phyloP scores from a whole-genome alignment of 2,888 invertebrate species.

The Stramonita haemastoma region DNA sequence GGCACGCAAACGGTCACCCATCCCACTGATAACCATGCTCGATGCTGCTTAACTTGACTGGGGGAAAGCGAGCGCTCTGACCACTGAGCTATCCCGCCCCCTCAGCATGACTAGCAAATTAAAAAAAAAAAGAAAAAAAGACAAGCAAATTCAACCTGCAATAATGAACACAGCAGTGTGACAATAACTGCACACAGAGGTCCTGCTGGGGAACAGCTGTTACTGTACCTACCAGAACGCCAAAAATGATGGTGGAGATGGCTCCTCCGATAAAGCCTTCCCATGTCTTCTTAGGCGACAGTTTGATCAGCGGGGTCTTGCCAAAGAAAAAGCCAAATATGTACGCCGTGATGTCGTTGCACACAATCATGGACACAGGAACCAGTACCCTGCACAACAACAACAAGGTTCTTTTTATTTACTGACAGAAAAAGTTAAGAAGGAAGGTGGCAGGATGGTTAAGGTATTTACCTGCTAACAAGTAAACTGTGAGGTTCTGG shows the following conservation, averaged over 20 bases:
- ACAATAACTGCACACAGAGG: too few relatives aligned
- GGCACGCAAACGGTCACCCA: too few relatives aligned
- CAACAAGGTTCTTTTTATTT: not conserved
- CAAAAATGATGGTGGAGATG: slow-evolving; percentile 94
- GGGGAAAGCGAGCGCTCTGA: too few relatives aligned
- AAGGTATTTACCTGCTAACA: too few relatives aligned
- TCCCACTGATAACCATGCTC: too few relatives aligned
- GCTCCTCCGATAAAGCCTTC: slow-evolving; percentile 99
- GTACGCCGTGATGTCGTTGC: slow-evolving; percentile 99
- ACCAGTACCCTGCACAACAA: slow-evolving; percentile 91
- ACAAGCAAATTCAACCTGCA: not conserved
- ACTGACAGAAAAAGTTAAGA: too few relatives aligned
- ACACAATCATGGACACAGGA: slow-evolving; percentile 99
- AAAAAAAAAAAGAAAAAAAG: not conserved
- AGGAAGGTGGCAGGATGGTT: too few relatives aligned
- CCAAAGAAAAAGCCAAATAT: slow-evolving; percentile 99
- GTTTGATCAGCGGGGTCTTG: slow-evolving; percentile 97
- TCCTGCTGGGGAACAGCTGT: not conserved
- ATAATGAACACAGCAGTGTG: not conserved
- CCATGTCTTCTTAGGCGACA: slow-evolving; percentile 99
- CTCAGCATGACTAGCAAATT: too few relatives aligned
- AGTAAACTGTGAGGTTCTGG: too few relatives aligned
- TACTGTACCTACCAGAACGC: slow-evolving; percentile 84
- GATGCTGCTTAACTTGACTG: too few relatives aligned
- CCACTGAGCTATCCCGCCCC: too few relatives aligned